Conservation (phyloP, 2,888 invertebrate species). For the Chironomus tentans region DNA sequence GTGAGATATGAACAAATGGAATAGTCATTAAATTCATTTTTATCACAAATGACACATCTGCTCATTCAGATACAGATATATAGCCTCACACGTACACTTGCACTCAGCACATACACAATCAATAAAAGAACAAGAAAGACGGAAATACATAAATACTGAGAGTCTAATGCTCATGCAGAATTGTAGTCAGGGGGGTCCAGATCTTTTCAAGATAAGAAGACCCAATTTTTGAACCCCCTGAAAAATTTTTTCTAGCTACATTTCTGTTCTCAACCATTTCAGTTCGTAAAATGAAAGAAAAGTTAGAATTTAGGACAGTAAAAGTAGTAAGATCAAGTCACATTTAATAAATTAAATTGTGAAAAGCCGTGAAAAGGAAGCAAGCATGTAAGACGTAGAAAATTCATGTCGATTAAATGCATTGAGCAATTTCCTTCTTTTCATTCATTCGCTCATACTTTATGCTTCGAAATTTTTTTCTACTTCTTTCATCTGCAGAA, state of each 20-base stretch:
- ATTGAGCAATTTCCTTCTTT: neutral
- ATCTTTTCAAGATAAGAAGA: no score
- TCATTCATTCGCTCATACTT: neutral
- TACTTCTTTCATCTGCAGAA: neutral
- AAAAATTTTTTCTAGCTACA: no score
- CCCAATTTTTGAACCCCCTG: no score
- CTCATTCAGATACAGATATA: neutral
- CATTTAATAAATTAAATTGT: conserved; percentile 13
- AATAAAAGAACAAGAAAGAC: neutral
- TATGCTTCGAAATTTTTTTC: neutral
- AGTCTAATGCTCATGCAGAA: no score
- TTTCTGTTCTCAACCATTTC: neutral
- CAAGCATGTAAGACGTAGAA: no score
- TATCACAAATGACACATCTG: neutral
- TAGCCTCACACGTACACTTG: neutral
- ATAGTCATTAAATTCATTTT: neutral
- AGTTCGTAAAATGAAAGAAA: neutral
- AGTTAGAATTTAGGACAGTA: neutral
- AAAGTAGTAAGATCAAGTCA: neutral
- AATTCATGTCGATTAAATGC: neutral
- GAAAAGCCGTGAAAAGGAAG: neutral
- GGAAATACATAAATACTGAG: neutral
- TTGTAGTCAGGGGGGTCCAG: no score
- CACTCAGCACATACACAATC: neutral
- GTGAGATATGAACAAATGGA: neutral